phyloP scores from a whole-genome alignment of 1,140 invertebrate genomes.

The Marisa cornuarietis region DNA sequence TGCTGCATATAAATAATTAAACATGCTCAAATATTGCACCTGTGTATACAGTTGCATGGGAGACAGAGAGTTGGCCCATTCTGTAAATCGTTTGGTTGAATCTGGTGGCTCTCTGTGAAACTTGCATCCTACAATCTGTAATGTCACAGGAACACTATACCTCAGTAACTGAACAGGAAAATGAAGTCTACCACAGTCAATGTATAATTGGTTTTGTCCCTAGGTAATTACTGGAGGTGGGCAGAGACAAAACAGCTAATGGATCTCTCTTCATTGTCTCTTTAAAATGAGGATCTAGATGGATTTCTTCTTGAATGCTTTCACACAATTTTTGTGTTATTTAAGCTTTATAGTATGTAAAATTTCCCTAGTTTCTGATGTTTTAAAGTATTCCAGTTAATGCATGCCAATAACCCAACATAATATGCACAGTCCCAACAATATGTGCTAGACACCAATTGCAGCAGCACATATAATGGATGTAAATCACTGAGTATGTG shows the following conservation, averaged over 20 bases:
- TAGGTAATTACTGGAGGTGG: too few species aligned
- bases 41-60: conserved; percentile 71
- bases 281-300: too few species aligned
- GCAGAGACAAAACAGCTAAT: too few species aligned
- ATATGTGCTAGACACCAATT: too few species aligned
- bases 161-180: background rate
- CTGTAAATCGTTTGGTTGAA: conserved; percentile 75
- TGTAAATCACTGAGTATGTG: background rate
- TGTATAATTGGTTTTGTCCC: too few species aligned
- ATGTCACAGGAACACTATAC: conserved; percentile 27
- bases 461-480: background rate
- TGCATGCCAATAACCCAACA: background rate
- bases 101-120: conserved; percentile 61
- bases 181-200: background rate
- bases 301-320: too few species aligned
- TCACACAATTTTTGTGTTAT: too few species aligned
- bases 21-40: conserved; percentile 38
- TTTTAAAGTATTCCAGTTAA: too few species aligned
- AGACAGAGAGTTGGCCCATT: conserved; percentile 77
- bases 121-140: conserved; percentile 61
- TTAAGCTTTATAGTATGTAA: too few species aligned
- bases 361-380: too few species aligned
- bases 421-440: background rate
- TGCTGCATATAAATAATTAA: background rate
- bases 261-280: too few species aligned